Evolutionary conservation across 1,140 invertebrate species (phyloP).

Genomic region (Cyclina sinensis): DNA sequence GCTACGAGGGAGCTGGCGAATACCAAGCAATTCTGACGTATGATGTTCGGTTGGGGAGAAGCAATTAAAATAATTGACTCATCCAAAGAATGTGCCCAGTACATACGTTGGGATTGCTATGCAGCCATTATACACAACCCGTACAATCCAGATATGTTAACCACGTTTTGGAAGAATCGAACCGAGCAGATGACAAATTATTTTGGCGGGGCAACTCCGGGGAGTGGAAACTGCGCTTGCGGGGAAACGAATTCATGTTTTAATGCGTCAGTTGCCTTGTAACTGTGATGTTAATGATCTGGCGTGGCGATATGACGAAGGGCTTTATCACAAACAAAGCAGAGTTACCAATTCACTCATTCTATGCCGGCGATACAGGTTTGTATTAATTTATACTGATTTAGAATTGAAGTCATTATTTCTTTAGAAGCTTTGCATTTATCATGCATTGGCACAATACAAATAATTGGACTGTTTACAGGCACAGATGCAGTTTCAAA

Average conservation of each 20-base stretch:
- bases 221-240: slow-evolving; percentile 76
- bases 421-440: too few species aligned
- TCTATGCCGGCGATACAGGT: slow-evolving; percentile 82
- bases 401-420: too few species aligned
- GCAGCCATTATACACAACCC: slow-evolving; percentile 78
- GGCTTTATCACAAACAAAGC: slow-evolving; percentile 76
- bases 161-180: slow-evolving; percentile 79
- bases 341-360: slow-evolving; percentile 78
- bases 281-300: slow-evolving; percentile 82
- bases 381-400: background rate
- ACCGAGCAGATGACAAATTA: slow-evolving; percentile 71
- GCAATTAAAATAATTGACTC: slow-evolving; percentile 71
- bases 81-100: slow-evolving; percentile 77
- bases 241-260: slow-evolving; percentile 75
- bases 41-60: slow-evolving; percentile 71
- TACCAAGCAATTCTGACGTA: slow-evolving; percentile 72
- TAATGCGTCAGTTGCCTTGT: slow-evolving; percentile 64
- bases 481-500: too few species aligned
- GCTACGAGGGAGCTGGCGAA: slow-evolving; percentile 78
- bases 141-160: slow-evolving; percentile 63
- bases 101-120: slow-evolving; percentile 79
- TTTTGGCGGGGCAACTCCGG: slow-evolving; percentile 78
- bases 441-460: too few species aligned
- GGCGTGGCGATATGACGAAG: slow-evolving; percentile 76
- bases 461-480: too few species aligned